Percentiles rank a stretch among this genome's conserved stretches.
phyloP scores from a whole-genome alignment of 2,888 invertebrate species.

The Acronicta aceris region DNA sequence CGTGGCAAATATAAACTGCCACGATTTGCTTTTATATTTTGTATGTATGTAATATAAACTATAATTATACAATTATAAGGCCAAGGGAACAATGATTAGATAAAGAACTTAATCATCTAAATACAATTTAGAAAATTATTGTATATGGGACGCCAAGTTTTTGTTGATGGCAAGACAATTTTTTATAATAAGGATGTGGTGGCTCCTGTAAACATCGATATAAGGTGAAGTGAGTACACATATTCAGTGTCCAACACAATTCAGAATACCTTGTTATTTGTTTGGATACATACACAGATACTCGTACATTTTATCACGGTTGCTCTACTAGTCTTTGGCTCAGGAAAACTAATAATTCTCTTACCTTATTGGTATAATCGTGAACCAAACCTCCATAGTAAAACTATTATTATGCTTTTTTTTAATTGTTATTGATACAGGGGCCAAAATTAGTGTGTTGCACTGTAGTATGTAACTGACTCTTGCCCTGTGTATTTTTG shows the following conservation, averaged over 20 bases:
- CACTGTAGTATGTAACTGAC: constrained; percentile 25
- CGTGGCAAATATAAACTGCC: constrained; percentile 67
- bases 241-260: no score
- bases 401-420: no score
- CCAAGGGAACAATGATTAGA: constrained; percentile 74
- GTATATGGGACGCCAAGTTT: constrained; percentile 10
- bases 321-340: no score
- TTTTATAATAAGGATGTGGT: constrained; percentile 20
- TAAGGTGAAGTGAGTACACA: background rate
- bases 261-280: no score
- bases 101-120: constrained; percentile 40
- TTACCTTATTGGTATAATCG: no score
- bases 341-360: no score
- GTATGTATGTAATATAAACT: constrained; percentile 45
- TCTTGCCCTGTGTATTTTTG: constrained; percentile 61
- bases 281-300: no score
- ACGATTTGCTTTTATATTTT: constrained; percentile 62
- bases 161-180: constrained; percentile 27
- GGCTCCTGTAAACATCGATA: background rate
- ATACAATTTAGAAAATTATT: constrained; percentile 36
- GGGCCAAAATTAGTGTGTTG: background rate
- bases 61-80: constrained; percentile 56
- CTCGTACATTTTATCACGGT: no score
- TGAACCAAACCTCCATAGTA: no score
- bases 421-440: no score